Base-by-base conservation (phyloP, 2,888 invertebrate species). In the Lithophane leautieri region DNA sequence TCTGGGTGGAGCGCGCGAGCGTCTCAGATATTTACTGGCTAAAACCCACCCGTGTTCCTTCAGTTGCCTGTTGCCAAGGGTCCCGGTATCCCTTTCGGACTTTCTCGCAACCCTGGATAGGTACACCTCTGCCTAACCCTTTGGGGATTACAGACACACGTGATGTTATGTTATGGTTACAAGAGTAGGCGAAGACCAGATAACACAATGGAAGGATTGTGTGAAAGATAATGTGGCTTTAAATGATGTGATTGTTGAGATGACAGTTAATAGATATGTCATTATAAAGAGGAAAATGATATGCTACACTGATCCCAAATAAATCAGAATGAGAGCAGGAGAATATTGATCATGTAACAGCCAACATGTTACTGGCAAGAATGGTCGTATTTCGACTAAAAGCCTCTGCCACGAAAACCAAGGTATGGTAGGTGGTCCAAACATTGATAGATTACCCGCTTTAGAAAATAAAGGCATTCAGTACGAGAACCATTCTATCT, bases 391-490 rank as follows among this genome's bases (percentile, higher is more conserved):
- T 62, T 34, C 0, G 16, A 47, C 34, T 11, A 34, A 16, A 47
- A n/a, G 16, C 66, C 1, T n/a, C 44, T 25, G 11, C 9, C 16
- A 34, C 44, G 7, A 34, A 60, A 65, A 65, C 34, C 9, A 50
- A 28, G 7, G 50, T 3, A 52, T 25, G 0, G 9, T 56, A 14
- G 34, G 34, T 54, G 54, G 58, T 65, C 56, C 7, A 58, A 40
- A 44, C n/a, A 14, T 28, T 69, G 40, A 82, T 60, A 61, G 42
- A 82, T 60, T 56, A 66, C 54, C 11, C 25, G 76, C 63, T 42
- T 58, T 8, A 69, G 54, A 68, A 54, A 76, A 63, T 40, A 58
- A 56, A 47, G 12, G 34, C 50, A 42, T 66, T 73, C 78, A 28
- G 16, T 50, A 50, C n/a, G 12, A 52, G 62, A 42, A 54, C 42